Evolutionary conservation across 1,140 invertebrate genomes (phyloP).

Genomic region (Drosophila nasuta): DNA sequence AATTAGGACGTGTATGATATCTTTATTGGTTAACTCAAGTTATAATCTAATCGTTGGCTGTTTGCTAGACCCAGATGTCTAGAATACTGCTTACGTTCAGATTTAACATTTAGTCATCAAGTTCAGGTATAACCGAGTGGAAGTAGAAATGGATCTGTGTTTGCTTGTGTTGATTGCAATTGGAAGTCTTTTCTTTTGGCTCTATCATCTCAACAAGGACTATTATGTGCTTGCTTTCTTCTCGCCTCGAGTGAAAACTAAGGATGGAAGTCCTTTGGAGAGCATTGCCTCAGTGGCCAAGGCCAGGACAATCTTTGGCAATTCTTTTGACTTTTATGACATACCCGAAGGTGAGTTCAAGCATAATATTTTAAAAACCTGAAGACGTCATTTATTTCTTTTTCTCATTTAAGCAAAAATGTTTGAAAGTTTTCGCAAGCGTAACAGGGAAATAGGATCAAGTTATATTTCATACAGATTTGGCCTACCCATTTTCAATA

Average conservation of each 20-base stretch:
- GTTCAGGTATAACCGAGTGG: too few species aligned
- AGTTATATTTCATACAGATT: slow-evolving; percentile 64
- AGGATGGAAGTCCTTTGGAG: slow-evolving; percentile 36
- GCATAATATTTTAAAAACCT: too few species aligned
- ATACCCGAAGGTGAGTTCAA: slow-evolving; percentile 17
- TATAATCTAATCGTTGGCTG: too few species aligned
- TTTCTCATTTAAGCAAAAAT: slow-evolving; percentile 30
- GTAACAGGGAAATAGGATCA: not conserved
- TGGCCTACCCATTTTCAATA: slow-evolving; percentile 56
- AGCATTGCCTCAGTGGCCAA: slow-evolving; percentile 20
- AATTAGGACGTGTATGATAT: too few species aligned
- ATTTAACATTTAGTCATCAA: too few species aligned
- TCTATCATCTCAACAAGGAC: slow-evolving; percentile 41
- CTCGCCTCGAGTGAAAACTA: slow-evolving; percentile 37
- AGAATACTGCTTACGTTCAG: too few species aligned
- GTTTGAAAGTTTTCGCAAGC: slow-evolving; percentile 25
- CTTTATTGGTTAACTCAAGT: too few species aligned
- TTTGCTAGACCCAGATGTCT: too few species aligned
- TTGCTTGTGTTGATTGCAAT: slow-evolving; percentile 41
- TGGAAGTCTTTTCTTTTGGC: slow-evolving; percentile 36
- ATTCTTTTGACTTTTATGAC: slow-evolving; percentile 47
- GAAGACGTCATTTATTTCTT: not conserved
- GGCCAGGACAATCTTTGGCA: slow-evolving; percentile 40
- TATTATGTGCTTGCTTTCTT: slow-evolving; percentile 51
- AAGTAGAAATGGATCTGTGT: slow-evolving; percentile 10